Evolutionary conservation across 2,888 invertebrate genomes (phyloP).

Genomic region (Folsomia manolachei): DNA sequence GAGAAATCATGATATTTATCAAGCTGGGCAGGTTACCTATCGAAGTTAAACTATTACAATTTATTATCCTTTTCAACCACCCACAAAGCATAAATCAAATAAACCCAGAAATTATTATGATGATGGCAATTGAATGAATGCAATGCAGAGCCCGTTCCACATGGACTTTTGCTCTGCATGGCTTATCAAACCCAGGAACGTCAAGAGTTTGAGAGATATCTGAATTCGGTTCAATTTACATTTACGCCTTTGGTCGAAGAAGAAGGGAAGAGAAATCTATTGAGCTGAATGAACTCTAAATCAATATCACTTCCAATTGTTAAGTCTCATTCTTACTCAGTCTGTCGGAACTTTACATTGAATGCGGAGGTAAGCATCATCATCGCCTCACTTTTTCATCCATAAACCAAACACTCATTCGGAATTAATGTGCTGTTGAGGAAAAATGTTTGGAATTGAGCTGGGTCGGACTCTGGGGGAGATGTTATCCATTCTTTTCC

Average conservation of each 20-base stretch:
- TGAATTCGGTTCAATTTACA: neutral
- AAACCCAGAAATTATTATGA: neutral
- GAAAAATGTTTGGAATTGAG: neutral
- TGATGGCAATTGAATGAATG: no score
- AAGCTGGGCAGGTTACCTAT: neutral
- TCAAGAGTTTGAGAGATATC: neutral
- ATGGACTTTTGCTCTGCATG: neutral
- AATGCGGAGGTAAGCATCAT: neutral
- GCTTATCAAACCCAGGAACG: neutral
- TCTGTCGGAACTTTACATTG: no score
- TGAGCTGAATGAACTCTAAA: neutral
- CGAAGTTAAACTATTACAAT: neutral
- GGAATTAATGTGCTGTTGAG: constrained; percentile 18
- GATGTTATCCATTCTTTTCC: neutral
- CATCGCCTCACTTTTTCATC: neutral
- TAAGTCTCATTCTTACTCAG: constrained; percentile 1
- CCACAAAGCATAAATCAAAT: neutral
- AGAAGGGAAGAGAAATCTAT: neutral
- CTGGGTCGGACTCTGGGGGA: no score
- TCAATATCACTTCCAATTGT: constrained; percentile 7
- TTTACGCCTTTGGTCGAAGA: no score
- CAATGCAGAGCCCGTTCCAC: no score
- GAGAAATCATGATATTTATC: neutral
- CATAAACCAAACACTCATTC: constrained; percentile 12
- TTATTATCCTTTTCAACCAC: neutral